Conservation (phyloP, 2,113 vertebrate species). For the Montifringilla adamsi region DNA sequence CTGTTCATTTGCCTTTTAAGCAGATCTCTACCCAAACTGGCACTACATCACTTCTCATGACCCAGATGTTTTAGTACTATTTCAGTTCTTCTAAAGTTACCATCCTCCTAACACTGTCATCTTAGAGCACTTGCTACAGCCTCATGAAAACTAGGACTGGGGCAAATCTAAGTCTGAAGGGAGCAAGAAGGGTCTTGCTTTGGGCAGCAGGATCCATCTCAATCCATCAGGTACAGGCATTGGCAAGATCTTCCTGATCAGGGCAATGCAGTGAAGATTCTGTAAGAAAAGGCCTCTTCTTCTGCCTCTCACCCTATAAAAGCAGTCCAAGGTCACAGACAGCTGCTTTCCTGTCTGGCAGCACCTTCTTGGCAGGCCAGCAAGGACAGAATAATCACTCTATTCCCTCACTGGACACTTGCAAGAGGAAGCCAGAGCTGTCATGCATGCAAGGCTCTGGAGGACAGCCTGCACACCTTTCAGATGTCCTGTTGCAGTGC, state of each 20-base stretch:
- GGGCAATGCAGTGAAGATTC: not conserved
- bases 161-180: not conserved
- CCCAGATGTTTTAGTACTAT: not conserved
- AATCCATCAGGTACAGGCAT: fast-evolving
- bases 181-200: fast-evolving
- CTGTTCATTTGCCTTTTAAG: not conserved
- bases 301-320: not conserved
- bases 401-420: not conserved
- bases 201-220: not conserved
- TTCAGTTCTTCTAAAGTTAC: not conserved
- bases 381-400: not conserved
- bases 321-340: not conserved
- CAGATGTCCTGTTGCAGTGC: not conserved
- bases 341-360: not conserved
- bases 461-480: fast-evolving
- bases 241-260: not conserved
- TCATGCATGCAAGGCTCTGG: not conserved
- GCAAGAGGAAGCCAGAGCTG: not conserved
- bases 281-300: not conserved
- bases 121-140: not conserved
- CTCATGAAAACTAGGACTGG: not conserved
- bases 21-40: not conserved
- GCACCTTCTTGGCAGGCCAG: not conserved
- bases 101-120: fast-evolving
- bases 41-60: not conserved